phyloP scores from a whole-genome alignment of 2,797 vertebrate species.

The Crotalus adamanteus region DNA sequence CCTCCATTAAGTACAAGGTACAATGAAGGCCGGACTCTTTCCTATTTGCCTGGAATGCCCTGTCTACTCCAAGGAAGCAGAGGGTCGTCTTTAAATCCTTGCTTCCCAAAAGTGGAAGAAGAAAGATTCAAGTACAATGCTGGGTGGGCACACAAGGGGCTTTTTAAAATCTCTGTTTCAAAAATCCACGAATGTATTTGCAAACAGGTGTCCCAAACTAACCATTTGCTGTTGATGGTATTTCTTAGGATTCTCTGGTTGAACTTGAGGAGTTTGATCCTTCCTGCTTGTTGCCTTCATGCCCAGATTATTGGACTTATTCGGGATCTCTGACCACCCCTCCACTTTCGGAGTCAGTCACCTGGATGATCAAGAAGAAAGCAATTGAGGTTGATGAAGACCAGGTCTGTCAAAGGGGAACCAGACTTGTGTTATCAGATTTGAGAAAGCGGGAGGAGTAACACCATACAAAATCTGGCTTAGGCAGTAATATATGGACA shows the following conservation, averaged over 20 bases:
- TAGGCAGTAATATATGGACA: neutral
- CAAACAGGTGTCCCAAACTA: neutral
- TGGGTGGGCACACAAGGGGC: neutral
- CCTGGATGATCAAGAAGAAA: constrained; percentile 91
- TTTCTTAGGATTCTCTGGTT: constrained; percentile 74
- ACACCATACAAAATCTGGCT: neutral
- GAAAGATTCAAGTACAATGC: too few species aligned
- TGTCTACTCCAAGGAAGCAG: neutral
- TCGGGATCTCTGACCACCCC: constrained; percentile 91
- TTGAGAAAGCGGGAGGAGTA: too few species aligned
- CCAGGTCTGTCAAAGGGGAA: constrained; percentile 77
- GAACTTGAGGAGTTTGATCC: constrained; percentile 86
- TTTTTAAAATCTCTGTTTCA: neutral
- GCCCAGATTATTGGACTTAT: constrained; percentile 91
- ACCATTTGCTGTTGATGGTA: neutral
- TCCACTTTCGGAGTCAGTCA: constrained; percentile 88
- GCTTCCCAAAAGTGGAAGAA: neutral
- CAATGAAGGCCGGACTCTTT: neutral
- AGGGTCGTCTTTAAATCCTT: neutral
- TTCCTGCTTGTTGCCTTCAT: constrained; percentile 81
- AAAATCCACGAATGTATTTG: neutral
- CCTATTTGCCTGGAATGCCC: neutral
- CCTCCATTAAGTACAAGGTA: constrained; percentile 89
- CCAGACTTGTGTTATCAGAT: neutral
- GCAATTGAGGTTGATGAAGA: constrained; percentile 88